phyloP scores from a whole-genome alignment of 2,113 vertebrate species.

The Lophochroa leadbeateri region DNA sequence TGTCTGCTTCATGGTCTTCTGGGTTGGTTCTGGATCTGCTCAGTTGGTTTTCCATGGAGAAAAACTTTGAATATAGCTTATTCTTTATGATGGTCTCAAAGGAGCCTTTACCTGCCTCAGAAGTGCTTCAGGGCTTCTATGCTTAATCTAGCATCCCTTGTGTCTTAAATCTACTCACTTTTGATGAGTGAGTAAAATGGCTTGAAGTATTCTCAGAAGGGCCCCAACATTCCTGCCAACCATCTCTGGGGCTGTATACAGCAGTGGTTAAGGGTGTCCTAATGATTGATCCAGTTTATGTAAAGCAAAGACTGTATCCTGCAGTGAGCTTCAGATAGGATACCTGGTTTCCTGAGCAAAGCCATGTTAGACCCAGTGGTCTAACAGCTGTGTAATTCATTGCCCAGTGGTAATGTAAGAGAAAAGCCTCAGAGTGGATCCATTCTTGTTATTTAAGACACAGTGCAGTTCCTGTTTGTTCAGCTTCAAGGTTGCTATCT shows the following conservation, averaged over 20 bases:
- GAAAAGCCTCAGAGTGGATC: not conserved
- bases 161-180: not conserved
- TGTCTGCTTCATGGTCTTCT: not conserved
- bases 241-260: not conserved
- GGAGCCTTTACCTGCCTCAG: not conserved
- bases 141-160: not conserved
- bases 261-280: not conserved
- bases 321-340: not conserved
- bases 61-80: not conserved
- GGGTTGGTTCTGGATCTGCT: not conserved
- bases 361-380: fast-evolving
- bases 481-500: not conserved
- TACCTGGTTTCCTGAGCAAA: not conserved
- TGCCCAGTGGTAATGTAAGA: not conserved
- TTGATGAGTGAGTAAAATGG: not conserved
- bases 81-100: not conserved
- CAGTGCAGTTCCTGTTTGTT: not conserved
- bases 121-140: not conserved
- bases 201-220: not conserved
- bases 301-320: not conserved
- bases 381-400: not conserved
- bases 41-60: not conserved
- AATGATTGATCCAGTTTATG: not conserved
- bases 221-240: not conserved
- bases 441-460: not conserved